A percentile compares a stretch with the other conserved stretches of the same genome.
Evolutionary conservation across 2,888 invertebrate species (phyloP).

Genomic region (Erpobdella octoculata): DNA sequence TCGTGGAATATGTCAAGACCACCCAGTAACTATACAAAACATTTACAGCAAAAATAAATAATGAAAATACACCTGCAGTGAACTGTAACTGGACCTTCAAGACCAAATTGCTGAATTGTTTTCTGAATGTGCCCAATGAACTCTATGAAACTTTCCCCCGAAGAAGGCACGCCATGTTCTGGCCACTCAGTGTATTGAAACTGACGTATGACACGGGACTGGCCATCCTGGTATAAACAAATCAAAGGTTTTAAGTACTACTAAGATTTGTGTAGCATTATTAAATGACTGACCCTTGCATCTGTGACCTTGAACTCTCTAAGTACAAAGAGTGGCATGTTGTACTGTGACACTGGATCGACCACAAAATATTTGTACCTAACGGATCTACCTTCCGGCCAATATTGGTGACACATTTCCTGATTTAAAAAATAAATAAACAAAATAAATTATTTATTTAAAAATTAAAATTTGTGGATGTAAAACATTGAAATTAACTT

Average conservation of each 20-base stretch:
- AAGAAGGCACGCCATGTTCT: slow-evolving; percentile 27
- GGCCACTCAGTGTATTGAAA: slow-evolving; percentile 32
- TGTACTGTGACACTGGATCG: slow-evolving; percentile 23
- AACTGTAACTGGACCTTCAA: slow-evolving; percentile 27
- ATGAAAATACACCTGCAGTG: slow-evolving; percentile 25
- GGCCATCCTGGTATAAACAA: slow-evolving; percentile 26
- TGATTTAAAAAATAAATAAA: not conserved
- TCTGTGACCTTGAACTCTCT: slow-evolving; percentile 27
- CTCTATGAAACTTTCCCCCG: slow-evolving; percentile 30
- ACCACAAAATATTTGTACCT: slow-evolving; percentile 63
- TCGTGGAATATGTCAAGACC: too few relatives aligned
- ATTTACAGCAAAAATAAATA: not conserved
- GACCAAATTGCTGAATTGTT: slow-evolving; percentile 30
- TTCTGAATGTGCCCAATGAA: slow-evolving; percentile 32
- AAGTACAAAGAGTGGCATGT: slow-evolving; percentile 24
- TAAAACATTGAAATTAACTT: slow-evolving; percentile 6
- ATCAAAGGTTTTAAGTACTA: not conserved
- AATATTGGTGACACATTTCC: slow-evolving; percentile 71
- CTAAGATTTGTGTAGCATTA: not conserved
- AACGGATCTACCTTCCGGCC: slow-evolving; percentile 86
- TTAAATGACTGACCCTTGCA: slow-evolving; percentile 16
- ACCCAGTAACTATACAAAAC: too few relatives aligned
- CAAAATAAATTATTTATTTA: not conserved
- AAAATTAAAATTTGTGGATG: not conserved
- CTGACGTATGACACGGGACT: slow-evolving; percentile 29